Evolutionary conservation across 2,888 invertebrate species (phyloP).

Genomic region (Graphium colonna): DNA sequence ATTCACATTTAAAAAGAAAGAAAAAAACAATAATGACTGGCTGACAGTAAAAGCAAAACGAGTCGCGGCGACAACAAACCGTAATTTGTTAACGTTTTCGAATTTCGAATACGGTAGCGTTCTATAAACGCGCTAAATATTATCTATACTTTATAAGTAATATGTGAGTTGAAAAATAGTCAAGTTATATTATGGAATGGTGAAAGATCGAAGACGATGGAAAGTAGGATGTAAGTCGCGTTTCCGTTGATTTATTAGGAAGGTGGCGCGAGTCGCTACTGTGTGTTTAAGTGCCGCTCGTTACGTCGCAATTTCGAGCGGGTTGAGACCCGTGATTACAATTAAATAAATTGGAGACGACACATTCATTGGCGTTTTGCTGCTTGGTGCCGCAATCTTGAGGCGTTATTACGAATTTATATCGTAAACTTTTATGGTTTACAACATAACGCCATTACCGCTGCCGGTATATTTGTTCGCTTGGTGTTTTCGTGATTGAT

Average conservation of each 20-base stretch:
- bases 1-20: slow-evolving; percentile 26
- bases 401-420: slow-evolving; percentile 11
- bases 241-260: slow-evolving; percentile 64
- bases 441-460: background rate
- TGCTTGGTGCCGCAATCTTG: slow-evolving; percentile 1
- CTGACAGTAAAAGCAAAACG: slow-evolving; percentile 62
- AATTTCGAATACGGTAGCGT: slow-evolving; percentile 43
- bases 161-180: too few species aligned
- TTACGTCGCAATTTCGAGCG: slow-evolving; percentile 52
- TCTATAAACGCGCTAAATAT: slow-evolving; percentile 49
- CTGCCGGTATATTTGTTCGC: background rate
- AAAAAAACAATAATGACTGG: slow-evolving; percentile 49
- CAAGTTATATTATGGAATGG: background rate
- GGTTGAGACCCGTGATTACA: slow-evolving; percentile 45
- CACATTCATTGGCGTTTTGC: slow-evolving; percentile 38
- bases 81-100: slow-evolving; percentile 68
- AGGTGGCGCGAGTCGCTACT: slow-evolving; percentile 57
- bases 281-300: slow-evolving; percentile 54
- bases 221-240: slow-evolving; percentile 29
- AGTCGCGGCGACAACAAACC: slow-evolving; percentile 49
- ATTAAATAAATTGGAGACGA: slow-evolving; percentile 56
- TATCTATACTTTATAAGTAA: background rate
- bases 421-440: slow-evolving; percentile 10
- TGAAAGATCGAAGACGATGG: slow-evolving; percentile 7
- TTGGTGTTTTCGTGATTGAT: background rate